phyloP scores from a whole-genome alignment of 53 echinoderm and acorn worm genomes.

The Glandiceps talaboti region DNA sequence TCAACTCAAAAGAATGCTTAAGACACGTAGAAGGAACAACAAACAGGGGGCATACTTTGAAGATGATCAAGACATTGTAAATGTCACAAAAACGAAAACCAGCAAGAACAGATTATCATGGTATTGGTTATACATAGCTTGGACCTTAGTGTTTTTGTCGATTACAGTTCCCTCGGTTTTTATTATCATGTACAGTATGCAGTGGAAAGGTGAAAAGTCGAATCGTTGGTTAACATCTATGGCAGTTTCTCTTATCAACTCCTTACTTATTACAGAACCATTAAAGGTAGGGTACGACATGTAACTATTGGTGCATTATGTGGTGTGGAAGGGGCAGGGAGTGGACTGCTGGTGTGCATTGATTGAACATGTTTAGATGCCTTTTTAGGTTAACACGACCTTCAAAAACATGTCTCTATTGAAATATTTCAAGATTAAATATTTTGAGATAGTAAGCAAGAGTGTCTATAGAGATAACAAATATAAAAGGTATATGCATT shows the following conservation, averaged over 20 bases:
- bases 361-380: no score
- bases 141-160: conserved; percentile 32
- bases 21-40: conserved; percentile 5
- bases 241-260: conserved; percentile 52
- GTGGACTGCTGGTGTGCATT: no score
- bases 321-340: no score
- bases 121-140: conserved; percentile 55
- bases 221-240: conserved; percentile 51
- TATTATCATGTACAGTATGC: conserved; percentile 40
- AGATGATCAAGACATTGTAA: neutral
- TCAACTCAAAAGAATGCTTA: neutral
- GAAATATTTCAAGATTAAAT: no score
- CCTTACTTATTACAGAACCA: conserved; percentile 52
- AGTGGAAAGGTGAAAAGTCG: conserved; percentile 55
- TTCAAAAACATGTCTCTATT: no score
- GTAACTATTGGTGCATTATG: no score
- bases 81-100: neutral
- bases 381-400: no score
- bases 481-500: no score
- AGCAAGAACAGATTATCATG: conserved; percentile 25
- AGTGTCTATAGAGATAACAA: no score
- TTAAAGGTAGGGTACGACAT: no score
- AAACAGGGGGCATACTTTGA: conserved; percentile 1
- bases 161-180: conserved; percentile 43
- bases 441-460: no score